phyloP scores from a whole-genome alignment of 2,797 vertebrate genomes.

The Sebastolobus altivelis region DNA sequence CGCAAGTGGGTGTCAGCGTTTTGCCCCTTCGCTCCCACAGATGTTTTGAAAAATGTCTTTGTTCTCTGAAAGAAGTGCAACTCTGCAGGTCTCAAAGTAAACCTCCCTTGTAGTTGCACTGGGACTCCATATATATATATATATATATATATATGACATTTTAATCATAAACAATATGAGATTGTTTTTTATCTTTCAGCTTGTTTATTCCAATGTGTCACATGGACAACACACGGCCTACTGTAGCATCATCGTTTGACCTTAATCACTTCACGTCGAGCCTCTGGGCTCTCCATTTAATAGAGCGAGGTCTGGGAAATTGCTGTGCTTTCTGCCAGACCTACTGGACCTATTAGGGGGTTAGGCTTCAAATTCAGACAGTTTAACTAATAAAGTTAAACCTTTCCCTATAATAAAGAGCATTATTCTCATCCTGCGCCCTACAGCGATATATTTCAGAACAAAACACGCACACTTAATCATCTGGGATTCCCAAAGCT shows the following conservation, averaged over 20 bases:
- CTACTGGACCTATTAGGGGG: not conserved
- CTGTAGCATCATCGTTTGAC: conserved; percentile 43
- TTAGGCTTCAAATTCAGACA: not conserved
- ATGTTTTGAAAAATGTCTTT: conserved; percentile 46
- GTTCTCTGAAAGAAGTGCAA: conserved; percentile 34
- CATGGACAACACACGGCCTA: conserved; percentile 23
- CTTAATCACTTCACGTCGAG: conserved; percentile 55
- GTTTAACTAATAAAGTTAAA: conserved; percentile 3
- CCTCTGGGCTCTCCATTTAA: conserved; percentile 38
- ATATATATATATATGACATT: conserved; percentile 9
- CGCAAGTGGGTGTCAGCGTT: conserved; percentile 37
- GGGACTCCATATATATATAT: conserved; percentile 2
- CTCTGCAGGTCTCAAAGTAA: conserved; percentile 26
- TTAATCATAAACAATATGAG: conserved; percentile 22
- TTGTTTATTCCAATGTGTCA: conserved; percentile 49
- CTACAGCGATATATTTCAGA: not conserved
- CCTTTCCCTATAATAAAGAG: not conserved
- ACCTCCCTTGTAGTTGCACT: not conserved
- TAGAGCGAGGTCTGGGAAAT: conserved; percentile 24
- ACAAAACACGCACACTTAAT: not conserved
- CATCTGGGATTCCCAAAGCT: not conserved
- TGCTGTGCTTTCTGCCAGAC: conserved; percentile 7
- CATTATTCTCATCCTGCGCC: not conserved
- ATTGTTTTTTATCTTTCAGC: conserved; percentile 6
- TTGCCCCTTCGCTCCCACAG: conserved; percentile 42